A percentile compares a stretch with the other conserved stretches of the same genome.
Conservation (phyloP, 2,797 vertebrate species). For the Sebastes trivittatus region DNA sequence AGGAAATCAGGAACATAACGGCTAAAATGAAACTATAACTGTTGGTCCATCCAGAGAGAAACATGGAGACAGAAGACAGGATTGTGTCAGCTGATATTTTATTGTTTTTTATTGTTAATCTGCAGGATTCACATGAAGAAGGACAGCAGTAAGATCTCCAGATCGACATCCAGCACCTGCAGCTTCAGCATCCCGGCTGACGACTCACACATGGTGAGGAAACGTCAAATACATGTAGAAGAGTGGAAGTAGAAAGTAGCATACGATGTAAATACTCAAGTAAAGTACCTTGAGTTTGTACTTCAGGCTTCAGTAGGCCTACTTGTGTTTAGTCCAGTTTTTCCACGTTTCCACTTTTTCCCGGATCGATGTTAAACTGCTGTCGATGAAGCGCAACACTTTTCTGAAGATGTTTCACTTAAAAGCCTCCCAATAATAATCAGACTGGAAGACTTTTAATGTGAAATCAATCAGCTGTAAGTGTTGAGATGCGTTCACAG, state of each 20-base stretch:
- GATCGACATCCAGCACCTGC: slow-evolving; percentile 93
- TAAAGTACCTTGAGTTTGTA: too few relatives aligned
- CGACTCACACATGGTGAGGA: slow-evolving; percentile 47
- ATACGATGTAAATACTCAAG: too few relatives aligned
- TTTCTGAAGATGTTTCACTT: neutral
- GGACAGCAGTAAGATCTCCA: slow-evolving; percentile 88
- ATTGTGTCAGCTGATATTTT: neutral
- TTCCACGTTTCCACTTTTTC: too few relatives aligned
- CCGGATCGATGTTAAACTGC: neutral
- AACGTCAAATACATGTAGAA: too few relatives aligned
- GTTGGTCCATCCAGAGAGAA: too few relatives aligned
- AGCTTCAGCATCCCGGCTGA: slow-evolving; percentile 81
- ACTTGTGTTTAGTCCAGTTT: too few relatives aligned
- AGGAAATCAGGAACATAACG: too few relatives aligned
- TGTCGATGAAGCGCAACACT: neutral
- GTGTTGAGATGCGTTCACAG: too few relatives aligned
- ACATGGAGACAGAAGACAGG: neutral
- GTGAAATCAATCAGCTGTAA: neutral
- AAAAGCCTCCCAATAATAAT: rapidly evolving
- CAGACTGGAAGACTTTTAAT: neutral
- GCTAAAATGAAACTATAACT: too few relatives aligned
- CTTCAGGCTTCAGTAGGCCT: too few relatives aligned
- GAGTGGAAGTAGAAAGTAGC: too few relatives aligned
- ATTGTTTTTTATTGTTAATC: neutral
- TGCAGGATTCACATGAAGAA: slow-evolving; percentile 86